These are phyloP conservation scores for Pasiphila rectangulata DNA, from an alignment of 2,888 invertebrate species.

Conservation along the genomic window DNA sequence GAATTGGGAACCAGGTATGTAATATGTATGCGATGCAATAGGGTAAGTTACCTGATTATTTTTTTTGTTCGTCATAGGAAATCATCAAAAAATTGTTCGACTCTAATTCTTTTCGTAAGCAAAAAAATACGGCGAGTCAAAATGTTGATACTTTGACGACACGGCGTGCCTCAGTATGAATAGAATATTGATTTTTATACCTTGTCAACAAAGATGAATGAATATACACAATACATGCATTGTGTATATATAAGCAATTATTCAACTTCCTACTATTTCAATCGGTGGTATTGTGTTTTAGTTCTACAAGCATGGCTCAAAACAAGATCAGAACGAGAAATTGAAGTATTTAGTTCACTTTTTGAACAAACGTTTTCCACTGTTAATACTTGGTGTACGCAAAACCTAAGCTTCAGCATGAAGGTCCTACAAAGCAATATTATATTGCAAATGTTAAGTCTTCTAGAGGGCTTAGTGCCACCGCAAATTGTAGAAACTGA, in stretches of 20 bases:
- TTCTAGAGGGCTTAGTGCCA: slow-evolving; percentile 93
- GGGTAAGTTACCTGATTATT: no score
- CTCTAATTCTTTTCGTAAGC: no score
- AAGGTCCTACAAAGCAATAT: slow-evolving; percentile 94
- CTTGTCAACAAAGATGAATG: no score
- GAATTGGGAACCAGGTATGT: slow-evolving; percentile 90
- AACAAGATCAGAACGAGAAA: slow-evolving; percentile 80
- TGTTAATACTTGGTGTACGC: slow-evolving; percentile 90
- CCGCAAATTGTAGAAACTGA: slow-evolving; percentile 84
- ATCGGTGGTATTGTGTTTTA: no score
- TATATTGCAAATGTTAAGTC: slow-evolving; percentile 90
- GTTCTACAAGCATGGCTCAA: slow-evolving; percentile 93
- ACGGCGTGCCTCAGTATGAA: no score
- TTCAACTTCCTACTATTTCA: no score
- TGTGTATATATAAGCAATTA: no score
- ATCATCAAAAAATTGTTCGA: no score
- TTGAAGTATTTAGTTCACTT: slow-evolving; percentile 85
- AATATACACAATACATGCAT: no score
- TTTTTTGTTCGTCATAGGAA: background rate
- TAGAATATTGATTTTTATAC: no score
- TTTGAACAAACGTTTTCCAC: slow-evolving; percentile 88
- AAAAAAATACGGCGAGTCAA: no score
- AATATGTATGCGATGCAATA: background rate
- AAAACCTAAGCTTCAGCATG: slow-evolving; percentile 91
- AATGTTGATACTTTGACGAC: no score